Base-by-base conservation (phyloP, 1,140 invertebrate genomes). In the Wiebesia pumilae region DNA sequence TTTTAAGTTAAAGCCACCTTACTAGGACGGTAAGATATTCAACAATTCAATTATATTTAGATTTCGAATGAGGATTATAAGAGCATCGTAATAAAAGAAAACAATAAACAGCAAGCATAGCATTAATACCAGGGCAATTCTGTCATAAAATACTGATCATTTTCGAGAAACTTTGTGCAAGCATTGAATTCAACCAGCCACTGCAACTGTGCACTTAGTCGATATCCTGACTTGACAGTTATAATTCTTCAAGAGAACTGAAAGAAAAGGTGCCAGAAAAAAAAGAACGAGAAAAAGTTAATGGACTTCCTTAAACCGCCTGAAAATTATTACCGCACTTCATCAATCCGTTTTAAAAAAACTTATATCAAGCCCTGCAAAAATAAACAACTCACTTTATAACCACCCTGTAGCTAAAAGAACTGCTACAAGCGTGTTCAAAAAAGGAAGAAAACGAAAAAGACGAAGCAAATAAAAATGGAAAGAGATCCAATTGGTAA, bases 391-490 rank as follows among this genome's bases (percentile, higher is more conserved):
- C 69, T 86, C 84, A 75, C 79, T 81, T 85, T 81, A 73, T 58
- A 81, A 81, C 77, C 65, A 43, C 38, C 40, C 47, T 30, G 84
- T 62, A 65, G 10, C 51, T 35, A 24, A 40, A 71, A 73, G 51
- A 79, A 75, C 33, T 62, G 47, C 65, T 81, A 67, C 62, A 69
- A 67, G 62, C 30, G 78, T 35, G 35, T 54, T n/a, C 10, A 38
- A 71, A 35, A 86, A 33, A 83, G 78, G 67, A 81, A 84, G 81
- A 73, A 71, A 65, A 71, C 51, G 81, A 54, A 51, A 85, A 84
- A 86, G 87, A 83, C 87, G 87, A 87, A 58, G 83, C 82, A 84
- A 88, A 83, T 51, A 87, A 71, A 84, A 87, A 87, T 87, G 82
- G 82, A 67, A 84, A 84, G 67, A 87, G 86, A 87, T 84, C 86